Conservation (phyloP, 2,888 invertebrate genomes). For the Nephrotoma guestfalica region DNA sequence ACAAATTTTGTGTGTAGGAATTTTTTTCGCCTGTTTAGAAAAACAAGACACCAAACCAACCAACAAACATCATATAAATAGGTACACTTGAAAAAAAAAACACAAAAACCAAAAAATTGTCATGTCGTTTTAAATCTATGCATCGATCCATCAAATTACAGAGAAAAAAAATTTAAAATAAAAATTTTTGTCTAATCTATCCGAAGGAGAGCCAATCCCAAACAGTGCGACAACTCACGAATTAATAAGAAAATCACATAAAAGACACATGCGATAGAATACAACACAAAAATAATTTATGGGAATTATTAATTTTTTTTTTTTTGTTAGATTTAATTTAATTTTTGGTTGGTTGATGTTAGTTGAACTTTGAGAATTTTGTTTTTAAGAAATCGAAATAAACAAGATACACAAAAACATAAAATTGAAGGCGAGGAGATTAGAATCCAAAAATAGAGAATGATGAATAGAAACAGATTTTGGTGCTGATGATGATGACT, state of each 20-base stretch:
- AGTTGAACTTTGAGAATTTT: background rate
- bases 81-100: background rate
- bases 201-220: slow-evolving; percentile 1
- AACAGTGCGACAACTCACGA: slow-evolving; percentile 3
- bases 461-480: background rate
- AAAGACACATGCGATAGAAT: background rate
- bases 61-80: background rate
- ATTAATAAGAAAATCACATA: background rate
- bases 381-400: background rate
- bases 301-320: background rate
- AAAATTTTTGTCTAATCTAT: background rate
- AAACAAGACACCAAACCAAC: background rate
- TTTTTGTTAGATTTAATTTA: background rate
- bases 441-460: background rate
- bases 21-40: background rate
- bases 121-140: slow-evolving; percentile 2
- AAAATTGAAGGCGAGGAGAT: background rate
- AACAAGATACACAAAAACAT: background rate
- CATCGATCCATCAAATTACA: slow-evolving; percentile 1
- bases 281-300: background rate
- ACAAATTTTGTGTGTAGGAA: background rate
- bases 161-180: background rate
- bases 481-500: background rate
- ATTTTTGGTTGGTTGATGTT: background rate
- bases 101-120: background rate